phyloP scores from a whole-genome alignment of 2,888 invertebrate species.

The Protophormia terraenovae region DNA sequence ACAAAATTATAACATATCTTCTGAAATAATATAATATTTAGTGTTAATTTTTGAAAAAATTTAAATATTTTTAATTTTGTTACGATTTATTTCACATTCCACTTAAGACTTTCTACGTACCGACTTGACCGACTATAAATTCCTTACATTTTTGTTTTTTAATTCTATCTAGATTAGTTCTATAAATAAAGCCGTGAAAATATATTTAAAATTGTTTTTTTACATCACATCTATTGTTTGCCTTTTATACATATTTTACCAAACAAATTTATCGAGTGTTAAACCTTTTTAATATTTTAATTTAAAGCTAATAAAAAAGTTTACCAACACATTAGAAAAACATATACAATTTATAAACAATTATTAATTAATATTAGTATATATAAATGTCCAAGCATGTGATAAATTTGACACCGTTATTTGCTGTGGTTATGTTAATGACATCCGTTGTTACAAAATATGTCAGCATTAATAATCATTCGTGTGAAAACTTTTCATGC shows the following conservation, averaged over 20 bases:
- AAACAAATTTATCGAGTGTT: background rate
- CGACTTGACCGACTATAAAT: too few relatives aligned
- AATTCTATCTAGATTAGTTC: too few relatives aligned
- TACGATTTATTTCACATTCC: too few relatives aligned
- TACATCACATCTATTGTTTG: too few relatives aligned
- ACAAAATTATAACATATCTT: too few relatives aligned
- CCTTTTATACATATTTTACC: background rate
- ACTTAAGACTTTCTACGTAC: too few relatives aligned
- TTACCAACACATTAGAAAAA: background rate
- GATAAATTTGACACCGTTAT: conserved; percentile 33
- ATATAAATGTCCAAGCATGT: background rate
- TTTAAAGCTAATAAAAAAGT: background rate
- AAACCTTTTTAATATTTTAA: background rate
- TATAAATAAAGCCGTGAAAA: too few relatives aligned
- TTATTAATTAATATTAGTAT: background rate
- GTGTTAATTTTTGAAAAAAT: too few relatives aligned
- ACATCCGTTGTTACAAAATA: conserved; percentile 24
- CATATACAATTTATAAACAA: background rate
- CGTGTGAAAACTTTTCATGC: background rate
- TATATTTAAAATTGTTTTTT: too few relatives aligned
- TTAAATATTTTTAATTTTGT: too few relatives aligned
- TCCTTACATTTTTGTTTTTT: too few relatives aligned
- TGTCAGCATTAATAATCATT: conserved; percentile 6
- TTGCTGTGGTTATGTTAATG: conserved; percentile 36
- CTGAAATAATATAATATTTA: too few relatives aligned